Base-by-base conservation (phyloP, 1,140 invertebrate species). In the Bombus confusus region DNA sequence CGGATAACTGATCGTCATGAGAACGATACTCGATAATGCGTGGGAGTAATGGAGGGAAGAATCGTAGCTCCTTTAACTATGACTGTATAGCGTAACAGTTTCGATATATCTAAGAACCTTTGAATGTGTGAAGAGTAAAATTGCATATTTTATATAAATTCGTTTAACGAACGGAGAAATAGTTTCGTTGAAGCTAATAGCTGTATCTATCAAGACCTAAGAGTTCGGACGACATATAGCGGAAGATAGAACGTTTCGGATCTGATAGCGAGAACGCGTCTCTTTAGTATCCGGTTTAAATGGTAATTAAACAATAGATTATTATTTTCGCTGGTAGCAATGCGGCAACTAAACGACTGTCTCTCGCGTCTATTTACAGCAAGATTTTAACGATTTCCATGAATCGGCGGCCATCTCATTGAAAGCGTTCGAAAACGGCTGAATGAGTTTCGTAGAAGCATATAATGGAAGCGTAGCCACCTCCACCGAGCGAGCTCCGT, bases 381-480 rank as follows among this genome's bases (percentile, higher is more conserved):
- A 8, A 18, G 3, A 31, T 79, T 84, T 83, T 69, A 80, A 71
- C 71, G 12, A 47, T 68, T 74, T 75, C 84, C 79, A 75, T 85
- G 84, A 85, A 85, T 85, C 76, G 78, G 88, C 88, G 69, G 85
- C 85, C 79, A 77, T 85, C 57, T 79, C 87, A 89, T 89, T 89
- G 88, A 89, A 89, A 89, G 72, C 87, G 76, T 66, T 80, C 59
- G 87, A 86, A 86, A 89, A 89, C 80, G 87, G 84, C 76, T 89
- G 88, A 89, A 89, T 89, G 87, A 76, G 77, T 88, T 89, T 86
- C 88, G 87, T 41, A 77, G 87, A 86, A 89, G 80, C 87, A 80
- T 79, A 86, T 89, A 89, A 89, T 89, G 87, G 87, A 82, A 72
- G 66, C 81, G 81, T 75, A 13, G 57, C 81, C 85, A 77, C 80